Percentiles rank a stretch among this genome's conserved stretches.
These are phyloP conservation scores for Stenolophus ochropezus DNA, from an alignment of 2,888 invertebrate genomes.

Conservation along the genomic window DNA sequence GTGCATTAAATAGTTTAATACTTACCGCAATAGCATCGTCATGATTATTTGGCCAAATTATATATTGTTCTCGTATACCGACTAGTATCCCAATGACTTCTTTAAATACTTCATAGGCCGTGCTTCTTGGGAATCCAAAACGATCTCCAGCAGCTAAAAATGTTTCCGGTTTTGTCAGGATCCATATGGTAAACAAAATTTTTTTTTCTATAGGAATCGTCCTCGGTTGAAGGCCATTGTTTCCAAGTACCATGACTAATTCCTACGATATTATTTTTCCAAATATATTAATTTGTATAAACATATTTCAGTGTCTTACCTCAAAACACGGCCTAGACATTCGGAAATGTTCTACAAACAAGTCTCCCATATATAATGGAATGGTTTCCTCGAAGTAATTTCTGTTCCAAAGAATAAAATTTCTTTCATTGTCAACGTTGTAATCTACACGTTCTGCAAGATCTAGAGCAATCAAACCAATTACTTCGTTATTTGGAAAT, in stretches of 20 bases:
- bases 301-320: not conserved
- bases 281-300: not conserved
- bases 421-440: not conserved
- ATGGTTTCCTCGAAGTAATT: not conserved
- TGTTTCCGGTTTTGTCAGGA: conserved; percentile 15
- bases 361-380: not conserved
- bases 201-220: not conserved
- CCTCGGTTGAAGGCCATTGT: not conserved
- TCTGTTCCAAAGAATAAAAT: not conserved
- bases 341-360: not conserved
- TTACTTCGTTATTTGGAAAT: not conserved
- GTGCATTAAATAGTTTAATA: not conserved
- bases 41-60: not conserved
- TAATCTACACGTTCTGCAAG: not conserved
- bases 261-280: too few relatives aligned
- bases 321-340: not conserved
- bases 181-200: not conserved
- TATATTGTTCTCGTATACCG: not conserved
- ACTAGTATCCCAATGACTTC: not conserved
- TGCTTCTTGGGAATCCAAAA: not conserved
- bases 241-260: not conserved
- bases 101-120: not conserved
- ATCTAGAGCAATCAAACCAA: not conserved
- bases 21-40: not conserved
- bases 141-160: not conserved